These are phyloP conservation scores for Forbesichthys papilliferus DNA, from an alignment of 2,113 vertebrate species.

Conservation along the genomic window DNA sequence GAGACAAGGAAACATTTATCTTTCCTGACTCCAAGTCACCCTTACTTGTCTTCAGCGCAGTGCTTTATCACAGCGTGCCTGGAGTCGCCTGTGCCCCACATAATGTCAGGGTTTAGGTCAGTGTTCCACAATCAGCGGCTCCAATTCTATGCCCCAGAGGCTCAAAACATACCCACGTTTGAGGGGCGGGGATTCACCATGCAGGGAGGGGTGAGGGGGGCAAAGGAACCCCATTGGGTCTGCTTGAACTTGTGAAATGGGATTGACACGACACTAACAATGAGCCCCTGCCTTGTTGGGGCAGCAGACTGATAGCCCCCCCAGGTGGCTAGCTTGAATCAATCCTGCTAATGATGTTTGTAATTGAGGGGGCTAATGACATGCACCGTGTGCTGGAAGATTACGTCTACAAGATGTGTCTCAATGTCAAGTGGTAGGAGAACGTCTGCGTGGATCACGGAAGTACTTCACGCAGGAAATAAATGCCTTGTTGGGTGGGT, in stretches of 20 bases:
- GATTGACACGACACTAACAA: conserved; percentile 62
- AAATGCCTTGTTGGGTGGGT: background rate
- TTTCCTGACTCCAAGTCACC: background rate
- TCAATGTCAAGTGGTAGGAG: conserved; percentile 51
- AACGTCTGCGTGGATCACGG: conserved; percentile 20
- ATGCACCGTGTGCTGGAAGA: conserved; percentile 71
- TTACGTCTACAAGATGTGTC: conserved; percentile 58
- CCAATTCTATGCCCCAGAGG: conserved; percentile 11
- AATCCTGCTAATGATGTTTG: conserved; percentile 77
- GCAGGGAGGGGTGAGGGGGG: conserved; percentile 44
- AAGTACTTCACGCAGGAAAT: conserved; percentile 2
- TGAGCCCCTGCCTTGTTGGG: conserved; percentile 44
- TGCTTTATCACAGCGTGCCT: background rate
- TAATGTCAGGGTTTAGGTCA: conserved; percentile 30
- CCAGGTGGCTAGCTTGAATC: conserved; percentile 70
- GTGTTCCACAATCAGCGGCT: conserved; percentile 23
- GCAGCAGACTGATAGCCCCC: conserved; percentile 51
- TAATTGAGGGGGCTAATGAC: conserved; percentile 77
- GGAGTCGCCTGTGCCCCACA: background rate
- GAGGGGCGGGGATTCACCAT: conserved; percentile 42
- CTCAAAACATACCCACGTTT: conserved; percentile 19
- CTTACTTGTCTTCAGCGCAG: background rate
- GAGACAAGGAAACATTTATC: background rate
- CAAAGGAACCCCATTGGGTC: conserved; percentile 42
- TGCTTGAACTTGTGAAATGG: conserved; percentile 65